Percentiles rank a stretch among this genome's conserved stretches.
These are phyloP conservation scores for Masticophis lateralis DNA, from an alignment of 2,797 vertebrate genomes.

Conservation along the genomic window DNA sequence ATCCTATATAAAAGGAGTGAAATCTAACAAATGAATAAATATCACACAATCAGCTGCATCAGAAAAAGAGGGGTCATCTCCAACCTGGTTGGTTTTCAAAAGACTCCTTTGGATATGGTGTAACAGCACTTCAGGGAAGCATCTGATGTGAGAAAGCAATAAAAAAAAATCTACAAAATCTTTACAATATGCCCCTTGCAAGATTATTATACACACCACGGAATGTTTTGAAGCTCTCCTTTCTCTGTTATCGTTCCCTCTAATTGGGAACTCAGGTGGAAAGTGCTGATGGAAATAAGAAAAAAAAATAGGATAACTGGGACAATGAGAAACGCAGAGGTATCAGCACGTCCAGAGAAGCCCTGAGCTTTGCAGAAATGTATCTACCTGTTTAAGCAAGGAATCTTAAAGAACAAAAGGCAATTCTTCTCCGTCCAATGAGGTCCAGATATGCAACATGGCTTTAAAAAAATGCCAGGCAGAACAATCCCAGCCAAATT, in stretches of 20 bases:
- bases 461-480: not conserved
- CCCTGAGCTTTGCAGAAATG: not conserved
- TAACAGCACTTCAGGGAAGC: not conserved
- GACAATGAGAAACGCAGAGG: not conserved
- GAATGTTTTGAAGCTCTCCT: not conserved
- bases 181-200: not conserved
- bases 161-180: not conserved
- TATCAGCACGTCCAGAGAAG: not conserved
- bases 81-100: not conserved
- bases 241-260: not conserved
- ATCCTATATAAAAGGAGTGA: not conserved
- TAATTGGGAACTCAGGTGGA: not conserved
- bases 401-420: not conserved
- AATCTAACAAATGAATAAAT: not conserved
- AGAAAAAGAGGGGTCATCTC: not conserved
- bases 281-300: not conserved
- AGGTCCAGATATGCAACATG: not conserved
- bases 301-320: not conserved
- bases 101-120: not conserved
- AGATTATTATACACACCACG: not conserved
- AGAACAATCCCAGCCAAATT: not conserved
- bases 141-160: not conserved
- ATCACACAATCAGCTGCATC: not conserved
- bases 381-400: not conserved
- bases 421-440: not conserved